Base-by-base conservation (phyloP, 2,113 vertebrate genomes). In the Ciconia maguari region DNA sequence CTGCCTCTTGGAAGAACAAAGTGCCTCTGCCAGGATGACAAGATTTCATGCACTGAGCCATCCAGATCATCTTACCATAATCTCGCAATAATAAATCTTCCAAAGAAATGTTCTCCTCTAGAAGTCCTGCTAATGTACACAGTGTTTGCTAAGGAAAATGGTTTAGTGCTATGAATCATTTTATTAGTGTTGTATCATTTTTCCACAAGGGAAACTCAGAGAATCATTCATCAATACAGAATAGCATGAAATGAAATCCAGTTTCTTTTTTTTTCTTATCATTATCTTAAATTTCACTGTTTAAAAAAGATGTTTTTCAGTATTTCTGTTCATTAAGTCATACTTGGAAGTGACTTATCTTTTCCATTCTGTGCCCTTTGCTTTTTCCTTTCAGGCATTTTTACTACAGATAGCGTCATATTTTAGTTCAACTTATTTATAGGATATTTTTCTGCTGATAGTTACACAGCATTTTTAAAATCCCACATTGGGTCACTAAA, bases 1-100 rank as follows among this genome's bases (percentile, higher is more conserved):
- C 64, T 93, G 42, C 58, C 64, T 83, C 80, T 97, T 81, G 34
- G n/a, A 91, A 94, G 81, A 61, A 72, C 80, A 79, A 86, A 93
- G 66, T 91, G 24, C 62, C 91, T 94, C 83, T 87, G 54, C 72
- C 70, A 64, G 38, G 61, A 82, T 91, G 78, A 93, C 65, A 54
- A 72, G 77, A 86, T 91, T 71, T 90, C 61, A 29, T 87, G 42
- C 46, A 7, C 32, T 74, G 65, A 68, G 72, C 75, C 90, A 83
- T 95, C 83, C 94, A 78, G 83, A 83, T 96, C 81, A 78, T 87
- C 15, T 74, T 71, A 65, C 71, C 30, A 11, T 83, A 88, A 89
- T 77, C 41, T 55, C 42, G 62, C 9, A 66, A 27, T 77, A 90
- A n/a, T 89, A 96, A 89, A 76, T 60, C 79, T 95, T 76, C 7